Percentiles rank a stretch among this genome's conserved stretches.
phyloP scores from a whole-genome alignment of 1,140 invertebrate species.

The Cryptotermes secundus region DNA sequence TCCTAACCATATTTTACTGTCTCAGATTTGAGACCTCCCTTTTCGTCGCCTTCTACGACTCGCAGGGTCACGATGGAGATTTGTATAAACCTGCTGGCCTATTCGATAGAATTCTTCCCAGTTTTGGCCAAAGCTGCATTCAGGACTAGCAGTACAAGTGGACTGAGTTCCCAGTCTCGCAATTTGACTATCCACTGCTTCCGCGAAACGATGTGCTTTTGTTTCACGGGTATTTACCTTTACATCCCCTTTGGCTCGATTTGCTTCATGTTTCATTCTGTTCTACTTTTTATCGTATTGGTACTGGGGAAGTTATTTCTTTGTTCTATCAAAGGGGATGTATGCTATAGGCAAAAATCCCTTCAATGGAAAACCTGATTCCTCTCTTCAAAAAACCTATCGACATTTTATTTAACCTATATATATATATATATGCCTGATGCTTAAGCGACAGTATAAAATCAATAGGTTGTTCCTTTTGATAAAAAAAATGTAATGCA shows the following conservation, averaged over 20 bases:
- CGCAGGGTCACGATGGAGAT: no score
- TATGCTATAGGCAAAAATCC: slow-evolving; percentile 8
- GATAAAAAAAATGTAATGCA: not conserved
- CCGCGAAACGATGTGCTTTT: slow-evolving; percentile 10
- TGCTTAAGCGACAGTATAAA: slow-evolving; percentile 10
- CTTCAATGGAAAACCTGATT: slow-evolving; percentile 16
- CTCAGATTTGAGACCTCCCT: no score
- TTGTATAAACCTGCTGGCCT: no score
- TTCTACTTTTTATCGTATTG: slow-evolving; percentile 14
- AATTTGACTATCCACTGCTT: not conserved
- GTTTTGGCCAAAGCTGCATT: not conserved
- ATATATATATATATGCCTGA: not conserved
- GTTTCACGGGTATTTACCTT: slow-evolving; percentile 16
- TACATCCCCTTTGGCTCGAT: slow-evolving; percentile 5
- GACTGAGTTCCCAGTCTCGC: not conserved
- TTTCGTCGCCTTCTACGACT: no score
- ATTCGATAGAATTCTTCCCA: not conserved
- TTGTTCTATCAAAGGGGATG: slow-evolving; percentile 19
- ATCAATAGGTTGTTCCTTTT: slow-evolving; percentile 7
- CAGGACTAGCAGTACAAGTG: not conserved
- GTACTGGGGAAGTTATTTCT: not conserved
- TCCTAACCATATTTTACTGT: no score
- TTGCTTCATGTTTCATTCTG: slow-evolving; percentile 9
- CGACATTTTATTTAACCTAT: slow-evolving; percentile 9
- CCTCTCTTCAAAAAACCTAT: not conserved